Evolutionary conservation across 2,888 invertebrate species (phyloP).

Genomic region (Scaptomyza cyrtandrae): DNA sequence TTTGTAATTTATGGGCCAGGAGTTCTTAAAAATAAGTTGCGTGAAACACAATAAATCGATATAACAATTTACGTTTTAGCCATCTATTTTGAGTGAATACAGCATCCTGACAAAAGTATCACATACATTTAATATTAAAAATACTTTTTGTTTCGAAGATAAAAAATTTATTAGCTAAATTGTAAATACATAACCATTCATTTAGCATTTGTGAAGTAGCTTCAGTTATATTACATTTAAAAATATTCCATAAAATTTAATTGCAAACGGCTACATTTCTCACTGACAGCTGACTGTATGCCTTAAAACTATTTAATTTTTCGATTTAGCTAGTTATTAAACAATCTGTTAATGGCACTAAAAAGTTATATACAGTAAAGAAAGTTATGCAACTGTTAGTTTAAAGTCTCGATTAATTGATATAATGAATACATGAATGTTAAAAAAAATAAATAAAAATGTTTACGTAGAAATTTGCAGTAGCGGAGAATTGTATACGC

Average conservation of each 20-base stretch:
- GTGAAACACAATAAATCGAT: too few relatives aligned
- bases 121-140: too few relatives aligned
- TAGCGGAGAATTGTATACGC: background rate
- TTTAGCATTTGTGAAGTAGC: conserved; percentile 21
- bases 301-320: background rate
- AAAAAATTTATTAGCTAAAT: background rate
- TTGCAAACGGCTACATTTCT: background rate
- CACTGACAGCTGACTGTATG: background rate
- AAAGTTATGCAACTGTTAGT: background rate
- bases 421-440: background rate
- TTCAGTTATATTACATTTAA: conserved; percentile 27
- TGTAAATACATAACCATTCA: conserved; percentile 32
- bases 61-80: too few relatives aligned
- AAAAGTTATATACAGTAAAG: conserved; percentile 13
- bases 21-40: too few relatives aligned
- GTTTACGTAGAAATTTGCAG: background rate
- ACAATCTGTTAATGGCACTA: conserved; percentile 11
- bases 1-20: too few relatives aligned
- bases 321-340: conserved; percentile 10
- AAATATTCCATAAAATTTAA: conserved; percentile 20
- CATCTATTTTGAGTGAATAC: too few relatives aligned
- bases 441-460: background rate
- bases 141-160: background rate
- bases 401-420: background rate
- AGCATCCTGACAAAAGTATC: too few relatives aligned